phyloP scores from a whole-genome alignment of 2,888 invertebrate genomes.

The Xestia c-nigrum region DNA sequence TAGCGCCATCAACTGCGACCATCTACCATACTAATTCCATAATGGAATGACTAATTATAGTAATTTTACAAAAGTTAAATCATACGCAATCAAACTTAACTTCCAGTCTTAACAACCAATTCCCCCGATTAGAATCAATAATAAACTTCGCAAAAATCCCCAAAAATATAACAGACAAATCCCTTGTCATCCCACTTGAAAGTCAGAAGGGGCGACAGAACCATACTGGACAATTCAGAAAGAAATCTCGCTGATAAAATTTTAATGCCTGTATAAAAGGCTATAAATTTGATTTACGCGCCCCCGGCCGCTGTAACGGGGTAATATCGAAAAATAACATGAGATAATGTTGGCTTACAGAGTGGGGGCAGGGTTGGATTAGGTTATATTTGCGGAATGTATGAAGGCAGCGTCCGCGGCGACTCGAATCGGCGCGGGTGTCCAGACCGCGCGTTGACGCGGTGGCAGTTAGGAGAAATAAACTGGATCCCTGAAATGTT shows the following conservation, averaged over 20 bases:
- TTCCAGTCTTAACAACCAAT: background rate
- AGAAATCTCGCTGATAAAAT: constrained; percentile 89
- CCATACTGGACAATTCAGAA: constrained; percentile 85
- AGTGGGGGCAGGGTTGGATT: constrained; percentile 80
- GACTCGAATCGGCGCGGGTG: background rate
- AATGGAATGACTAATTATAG: background rate
- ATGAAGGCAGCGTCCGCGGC: constrained; percentile 57
- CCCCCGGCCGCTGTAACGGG: constrained; percentile 85
- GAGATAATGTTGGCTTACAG: constrained; percentile 88
- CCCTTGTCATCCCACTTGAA: constrained; percentile 71
- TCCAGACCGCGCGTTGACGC: constrained; percentile 4
- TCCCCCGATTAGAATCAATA: constrained; percentile 9
- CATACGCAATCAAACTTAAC: background rate
- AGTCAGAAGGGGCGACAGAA: constrained; percentile 79
- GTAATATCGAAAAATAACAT: constrained; percentile 90
- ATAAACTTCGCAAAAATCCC: constrained; percentile 26
- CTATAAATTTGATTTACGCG: constrained; percentile 90
- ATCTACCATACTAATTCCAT: background rate
- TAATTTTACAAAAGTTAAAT: background rate
- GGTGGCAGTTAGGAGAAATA: constrained; percentile 4
- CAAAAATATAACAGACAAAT: constrained; percentile 63
- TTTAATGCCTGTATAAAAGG: constrained; percentile 90
- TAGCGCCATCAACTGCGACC: background rate
- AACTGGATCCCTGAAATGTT: constrained; percentile 22
- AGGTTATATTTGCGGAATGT: constrained; percentile 78